Percentiles rank a stretch among this genome's conserved stretches.
These are phyloP conservation scores for Mechanitis mazaeus DNA, from an alignment of 2,888 invertebrate genomes.

Conservation along the genomic window DNA sequence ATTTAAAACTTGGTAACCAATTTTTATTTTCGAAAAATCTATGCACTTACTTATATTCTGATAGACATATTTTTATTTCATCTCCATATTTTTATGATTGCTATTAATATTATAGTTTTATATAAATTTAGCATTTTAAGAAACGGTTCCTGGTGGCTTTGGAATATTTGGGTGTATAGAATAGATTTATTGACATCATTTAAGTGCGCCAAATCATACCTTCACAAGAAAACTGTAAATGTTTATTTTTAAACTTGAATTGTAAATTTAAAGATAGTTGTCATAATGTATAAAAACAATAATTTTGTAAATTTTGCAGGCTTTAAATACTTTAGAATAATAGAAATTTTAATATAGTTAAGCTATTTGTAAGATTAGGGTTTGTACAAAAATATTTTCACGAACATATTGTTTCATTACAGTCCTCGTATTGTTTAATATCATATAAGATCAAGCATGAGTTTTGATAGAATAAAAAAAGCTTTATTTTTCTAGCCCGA, in stretches of 20 bases:
- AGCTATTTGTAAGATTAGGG: not conserved
- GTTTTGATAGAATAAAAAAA: too few relatives aligned
- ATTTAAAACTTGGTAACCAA: conserved; percentile 1
- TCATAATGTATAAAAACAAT: too few relatives aligned
- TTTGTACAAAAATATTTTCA: conserved; percentile 6
- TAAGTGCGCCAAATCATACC: conserved; percentile 19
- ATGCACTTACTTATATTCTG: not conserved
- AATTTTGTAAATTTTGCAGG: conserved; percentile 4
- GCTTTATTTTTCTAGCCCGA: too few relatives aligned
- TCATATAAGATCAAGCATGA: too few relatives aligned
- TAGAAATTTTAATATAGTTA: not conserved
- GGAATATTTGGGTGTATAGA: not conserved
- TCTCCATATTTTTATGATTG: not conserved
- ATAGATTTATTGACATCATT: conserved; percentile 2
- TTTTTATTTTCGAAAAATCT: not conserved
- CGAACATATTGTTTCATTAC: conserved; percentile 2
- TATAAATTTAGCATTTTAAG: conserved; percentile 3
- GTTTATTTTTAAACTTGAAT: too few relatives aligned
- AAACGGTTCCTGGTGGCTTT: conserved; percentile 5
- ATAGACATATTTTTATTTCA: not conserved
- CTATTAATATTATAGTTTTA: not conserved
- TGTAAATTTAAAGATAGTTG: too few relatives aligned
- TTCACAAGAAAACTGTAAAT: not conserved
- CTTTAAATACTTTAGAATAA: conserved; percentile 11
- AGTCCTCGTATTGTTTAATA: not conserved